These are phyloP conservation scores for Notodromas monacha DNA, from an alignment of 2,888 invertebrate species.

Conservation along the genomic window DNA sequence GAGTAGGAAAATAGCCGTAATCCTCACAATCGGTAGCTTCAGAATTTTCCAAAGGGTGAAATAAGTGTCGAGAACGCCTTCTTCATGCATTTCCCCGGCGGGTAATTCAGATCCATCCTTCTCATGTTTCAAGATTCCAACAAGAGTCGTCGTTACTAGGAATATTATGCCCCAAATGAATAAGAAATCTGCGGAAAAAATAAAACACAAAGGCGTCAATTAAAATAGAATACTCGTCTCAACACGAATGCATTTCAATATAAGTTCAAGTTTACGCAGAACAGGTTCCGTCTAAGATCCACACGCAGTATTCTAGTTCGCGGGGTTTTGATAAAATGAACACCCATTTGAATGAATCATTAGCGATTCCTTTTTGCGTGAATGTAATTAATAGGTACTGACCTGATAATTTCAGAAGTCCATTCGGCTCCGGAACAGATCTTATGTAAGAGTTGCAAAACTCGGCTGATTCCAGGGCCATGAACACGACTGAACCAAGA, in stretches of 20 bases:
- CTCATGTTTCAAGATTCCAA: constrained; percentile 62
- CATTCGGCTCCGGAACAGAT: constrained; percentile 30
- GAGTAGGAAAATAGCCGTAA: constrained; percentile 40
- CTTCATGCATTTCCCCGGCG: constrained; percentile 13
- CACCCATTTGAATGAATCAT: too few species aligned
- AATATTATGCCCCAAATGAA: constrained; percentile 84
- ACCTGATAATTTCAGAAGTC: too few species aligned
- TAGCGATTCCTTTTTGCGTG: too few species aligned
- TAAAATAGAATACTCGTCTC: too few species aligned
- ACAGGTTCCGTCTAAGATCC: too few species aligned
- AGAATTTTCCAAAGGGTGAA: constrained; percentile 46
- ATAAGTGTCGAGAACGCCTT: constrained; percentile 34
- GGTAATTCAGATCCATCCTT: constrained; percentile 15
- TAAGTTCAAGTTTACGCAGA: too few species aligned
- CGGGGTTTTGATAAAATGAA: too few species aligned
- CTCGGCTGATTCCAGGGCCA: constrained; percentile 73
- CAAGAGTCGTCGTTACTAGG: constrained; percentile 52
- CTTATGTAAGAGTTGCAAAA: constrained; percentile 83
- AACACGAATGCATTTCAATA: too few species aligned
- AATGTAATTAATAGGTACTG: constrained; percentile 16
- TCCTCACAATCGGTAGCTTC: constrained; percentile 42
- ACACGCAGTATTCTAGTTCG: too few species aligned
- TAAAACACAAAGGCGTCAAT: too few species aligned
- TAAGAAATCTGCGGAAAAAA: constrained; percentile 35
- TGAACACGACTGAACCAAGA: constrained; percentile 75